Evolutionary conservation across 2,888 invertebrate genomes (phyloP).

Genomic region (Xanthorhoe spadicearia): DNA sequence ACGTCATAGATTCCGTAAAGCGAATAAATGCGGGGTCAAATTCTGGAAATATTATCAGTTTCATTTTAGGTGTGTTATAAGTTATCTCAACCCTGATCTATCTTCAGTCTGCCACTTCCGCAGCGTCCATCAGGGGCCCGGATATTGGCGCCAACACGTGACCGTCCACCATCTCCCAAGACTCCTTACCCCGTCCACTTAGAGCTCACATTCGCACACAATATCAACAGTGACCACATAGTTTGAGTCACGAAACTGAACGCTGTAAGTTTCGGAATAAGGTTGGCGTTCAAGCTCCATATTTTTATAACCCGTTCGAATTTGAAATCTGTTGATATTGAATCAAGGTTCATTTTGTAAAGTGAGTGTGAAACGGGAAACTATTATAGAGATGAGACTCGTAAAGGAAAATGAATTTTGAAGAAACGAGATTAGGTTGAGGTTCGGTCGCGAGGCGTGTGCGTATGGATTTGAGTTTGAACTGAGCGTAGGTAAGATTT

Average conservation of each 20-base stretch:
- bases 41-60: no score
- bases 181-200: constrained; percentile 19
- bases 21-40: no score
- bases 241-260: neutral
- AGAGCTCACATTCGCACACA: constrained; percentile 10
- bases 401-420: constrained; percentile 10
- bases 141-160: constrained; percentile 34
- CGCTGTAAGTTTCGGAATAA: neutral
- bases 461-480: constrained; percentile 33
- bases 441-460: constrained; percentile 9
- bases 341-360: constrained; percentile 1
- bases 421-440: constrained; percentile 2
- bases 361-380: neutral
- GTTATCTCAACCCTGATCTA: constrained; percentile 5
- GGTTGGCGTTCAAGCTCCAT: neutral
- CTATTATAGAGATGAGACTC: neutral
- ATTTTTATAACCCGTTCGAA: neutral
- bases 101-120: constrained; percentile 24
- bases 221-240: neutral
- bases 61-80: neutral
- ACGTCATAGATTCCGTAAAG: no score
- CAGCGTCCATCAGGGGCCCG: constrained; percentile 19
- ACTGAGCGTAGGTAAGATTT: constrained; percentile 35
- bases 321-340: neutral
- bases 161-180: constrained; percentile 32